Evolutionary conservation across 2,888 invertebrate genomes (phyloP), one percentile per base, ranked within the genome.

Genomic region (Himalopsyche kuldschensis): DNA sequence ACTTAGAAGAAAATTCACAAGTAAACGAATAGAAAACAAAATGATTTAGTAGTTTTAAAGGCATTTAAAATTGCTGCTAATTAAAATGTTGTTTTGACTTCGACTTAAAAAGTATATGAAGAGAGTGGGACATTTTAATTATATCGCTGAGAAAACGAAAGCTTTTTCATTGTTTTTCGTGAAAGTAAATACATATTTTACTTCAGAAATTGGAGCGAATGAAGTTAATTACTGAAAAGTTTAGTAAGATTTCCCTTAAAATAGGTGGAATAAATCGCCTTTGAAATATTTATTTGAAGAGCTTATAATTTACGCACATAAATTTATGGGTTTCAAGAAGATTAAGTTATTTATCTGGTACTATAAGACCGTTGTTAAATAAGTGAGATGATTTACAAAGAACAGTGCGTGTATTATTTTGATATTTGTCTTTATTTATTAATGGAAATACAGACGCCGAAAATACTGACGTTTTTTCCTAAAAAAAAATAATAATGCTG

Each of bases 161-260:
- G 79, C 48, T 77, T 82, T 75, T 76, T 78, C 69, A 82, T 81
- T 77, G 85, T 83, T 83, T 85, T 85, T 80, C 55, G 81, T 75
- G 63, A 79, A 83, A 47, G 84, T 84, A 82, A 85, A 84, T 84
- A 85, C 82, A 84, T 84, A 84, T 80, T 85, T 84, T 84, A 85
- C 47, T 76, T 55, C 46, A 48, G 46, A 78, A 82, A 84, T 82
- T 82, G 35, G 55, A 84, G 30, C 69, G 80, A 82, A 80, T 81
- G 76, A 80, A 78, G 85, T 79, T 84, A 85, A 85, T 85, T 84
- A 55, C 55, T 55, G 55, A 55, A 55, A 55, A 55, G 55, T 55
- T 55, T 20, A 20, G 55, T 55, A 55, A 55, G 20, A 55, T 55
- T 20, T 55, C 5, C 55, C 55, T 55, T 55, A 55, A 55, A 55